phyloP scores from a whole-genome alignment of 1,140 invertebrate species.

The Marisa cornuarietis region DNA sequence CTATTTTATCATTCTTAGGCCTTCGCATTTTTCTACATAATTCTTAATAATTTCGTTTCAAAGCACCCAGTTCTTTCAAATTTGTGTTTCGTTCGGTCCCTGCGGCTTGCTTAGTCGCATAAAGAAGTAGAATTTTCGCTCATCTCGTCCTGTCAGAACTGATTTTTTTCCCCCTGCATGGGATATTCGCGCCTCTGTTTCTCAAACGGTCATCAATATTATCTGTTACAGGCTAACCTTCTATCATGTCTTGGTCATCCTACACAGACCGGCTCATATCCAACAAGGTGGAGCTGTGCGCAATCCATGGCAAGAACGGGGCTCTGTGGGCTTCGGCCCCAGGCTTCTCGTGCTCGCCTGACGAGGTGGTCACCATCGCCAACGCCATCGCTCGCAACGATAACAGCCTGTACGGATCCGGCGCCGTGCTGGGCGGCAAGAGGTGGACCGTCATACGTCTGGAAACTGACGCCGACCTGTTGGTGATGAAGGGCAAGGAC shows the following conservation, averaged over 20 bases:
- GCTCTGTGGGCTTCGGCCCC: conserved; percentile 21
- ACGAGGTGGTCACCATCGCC: conserved; percentile 19
- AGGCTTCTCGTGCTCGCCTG: conserved; percentile 10
- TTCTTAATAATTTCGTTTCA: neutral
- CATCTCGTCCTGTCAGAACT: neutral
- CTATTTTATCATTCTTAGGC: too few species aligned
- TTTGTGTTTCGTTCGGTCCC: neutral
- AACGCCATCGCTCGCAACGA: conserved; percentile 17
- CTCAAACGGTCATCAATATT: too few species aligned
- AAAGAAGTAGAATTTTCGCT: too few species aligned
- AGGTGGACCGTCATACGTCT: conserved; percentile 28
- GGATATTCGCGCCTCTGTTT: neutral
- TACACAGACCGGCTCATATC: conserved; percentile 22
- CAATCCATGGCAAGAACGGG: conserved; percentile 28
- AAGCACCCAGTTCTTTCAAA: neutral
- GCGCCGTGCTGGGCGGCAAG: conserved; percentile 23
- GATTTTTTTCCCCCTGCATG: neutral
- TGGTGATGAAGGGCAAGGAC: conserved; percentile 29
- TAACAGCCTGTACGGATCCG: conserved; percentile 21
- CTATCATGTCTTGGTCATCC: conserved; percentile 26
- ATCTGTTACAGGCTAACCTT: neutral
- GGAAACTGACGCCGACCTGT: conserved; percentile 13
- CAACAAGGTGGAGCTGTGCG: conserved; percentile 20
- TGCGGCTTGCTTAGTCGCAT: neutral
- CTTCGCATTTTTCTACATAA: neutral